Evolutionary conservation across 2,797 vertebrate genomes (phyloP).

Genomic region (Peromyscus nudipes): DNA sequence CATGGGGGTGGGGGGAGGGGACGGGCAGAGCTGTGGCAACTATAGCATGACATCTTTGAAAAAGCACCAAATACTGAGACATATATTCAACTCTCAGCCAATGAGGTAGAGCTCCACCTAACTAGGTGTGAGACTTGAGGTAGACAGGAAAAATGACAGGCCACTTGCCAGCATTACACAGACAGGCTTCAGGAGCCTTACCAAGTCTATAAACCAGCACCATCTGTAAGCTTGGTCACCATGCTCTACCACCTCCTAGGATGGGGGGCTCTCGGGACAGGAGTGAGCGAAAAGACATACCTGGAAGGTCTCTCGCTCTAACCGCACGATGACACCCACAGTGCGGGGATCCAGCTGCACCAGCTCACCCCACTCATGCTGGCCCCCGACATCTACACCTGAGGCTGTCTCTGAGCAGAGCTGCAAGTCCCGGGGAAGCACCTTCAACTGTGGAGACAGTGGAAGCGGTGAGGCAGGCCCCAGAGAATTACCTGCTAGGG

Average conservation of each 20-base stretch:
- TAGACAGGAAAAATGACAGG: not conserved
- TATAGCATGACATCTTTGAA: not conserved
- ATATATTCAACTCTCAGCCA: not conserved
- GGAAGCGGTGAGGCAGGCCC: fast-evolving
- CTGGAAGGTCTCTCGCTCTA: conserved; percentile 98
- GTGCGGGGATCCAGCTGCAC: conserved; percentile 96
- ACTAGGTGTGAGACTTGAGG: not conserved
- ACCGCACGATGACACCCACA: conserved; percentile 95
- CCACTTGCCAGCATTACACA: not conserved
- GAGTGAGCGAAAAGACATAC: conserved; percentile 81
- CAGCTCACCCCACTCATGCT: conserved; percentile 98
- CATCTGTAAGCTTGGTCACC: not conserved
- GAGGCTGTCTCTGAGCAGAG: conserved; percentile 98
- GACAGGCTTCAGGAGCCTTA: not conserved
- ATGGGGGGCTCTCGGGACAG: not conserved
- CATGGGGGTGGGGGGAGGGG: not conserved
- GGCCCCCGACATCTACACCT: conserved; percentile 95
- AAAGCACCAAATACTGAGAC: not conserved
- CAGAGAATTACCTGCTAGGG: fast-evolving
- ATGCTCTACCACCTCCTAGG: not conserved
- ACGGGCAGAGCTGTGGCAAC: not conserved
- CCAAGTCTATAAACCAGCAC: not conserved
- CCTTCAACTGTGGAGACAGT: conserved; percentile 91
- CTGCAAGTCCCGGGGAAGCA: conserved; percentile 96
- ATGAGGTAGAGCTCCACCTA: not conserved